Percentiles rank a stretch among this genome's conserved stretches.
These are phyloP conservation scores for Acanthurus tractus DNA, from an alignment of 2,797 vertebrate genomes.

Conservation along the genomic window DNA sequence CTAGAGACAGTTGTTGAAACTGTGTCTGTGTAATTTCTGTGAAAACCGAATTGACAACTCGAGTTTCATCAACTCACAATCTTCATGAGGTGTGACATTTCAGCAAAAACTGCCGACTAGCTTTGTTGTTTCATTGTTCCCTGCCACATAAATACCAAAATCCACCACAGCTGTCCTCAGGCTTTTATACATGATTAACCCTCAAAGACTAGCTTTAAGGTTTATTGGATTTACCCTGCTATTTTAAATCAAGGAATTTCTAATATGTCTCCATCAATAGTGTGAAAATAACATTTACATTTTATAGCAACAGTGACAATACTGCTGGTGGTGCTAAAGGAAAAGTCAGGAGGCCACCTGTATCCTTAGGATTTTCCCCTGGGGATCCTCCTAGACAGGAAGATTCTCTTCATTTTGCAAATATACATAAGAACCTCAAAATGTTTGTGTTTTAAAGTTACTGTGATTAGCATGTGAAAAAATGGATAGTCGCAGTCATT, in stretches of 20 bases:
- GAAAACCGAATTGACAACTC: background rate
- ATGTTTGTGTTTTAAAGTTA: background rate
- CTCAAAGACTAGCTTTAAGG: background rate
- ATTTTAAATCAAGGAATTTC: too few relatives aligned
- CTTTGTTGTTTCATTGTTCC: background rate
- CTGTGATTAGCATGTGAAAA: background rate
- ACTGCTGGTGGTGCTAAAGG: too few relatives aligned
- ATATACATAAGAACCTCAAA: background rate
- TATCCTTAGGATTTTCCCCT: too few relatives aligned
- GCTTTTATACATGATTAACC: background rate
- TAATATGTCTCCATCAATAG: too few relatives aligned
- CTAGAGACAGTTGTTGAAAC: constrained; percentile 4
- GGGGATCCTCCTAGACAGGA: too few relatives aligned
- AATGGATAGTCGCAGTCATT: background rate
- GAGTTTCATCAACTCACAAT: background rate
- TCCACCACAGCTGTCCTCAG: background rate
- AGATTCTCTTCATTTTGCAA: background rate
- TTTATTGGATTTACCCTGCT: too few relatives aligned
- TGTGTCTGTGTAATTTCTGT: background rate
- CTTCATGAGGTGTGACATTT: background rate
- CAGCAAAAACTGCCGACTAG: background rate
- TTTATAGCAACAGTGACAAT: too few relatives aligned
- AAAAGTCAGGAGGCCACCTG: too few relatives aligned
- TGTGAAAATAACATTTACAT: too few relatives aligned
- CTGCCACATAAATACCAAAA: background rate